Evolutionary conservation across 2,888 invertebrate species (phyloP).

Genomic region (Drosophila anceps): DNA sequence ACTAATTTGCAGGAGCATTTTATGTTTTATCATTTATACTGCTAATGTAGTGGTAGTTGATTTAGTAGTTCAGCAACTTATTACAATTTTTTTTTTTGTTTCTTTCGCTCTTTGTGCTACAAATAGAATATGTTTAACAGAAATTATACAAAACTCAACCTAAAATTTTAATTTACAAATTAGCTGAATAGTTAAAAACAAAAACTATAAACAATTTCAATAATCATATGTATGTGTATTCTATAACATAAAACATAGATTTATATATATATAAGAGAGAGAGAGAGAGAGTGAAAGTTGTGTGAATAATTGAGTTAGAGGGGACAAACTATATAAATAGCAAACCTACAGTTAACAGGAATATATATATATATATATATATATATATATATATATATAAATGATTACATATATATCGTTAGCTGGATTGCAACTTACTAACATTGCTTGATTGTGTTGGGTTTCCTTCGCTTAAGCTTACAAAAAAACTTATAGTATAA

Average conservation of each 20-base stretch:
- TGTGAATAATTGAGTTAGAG: constrained; percentile 32
- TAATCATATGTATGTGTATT: constrained; percentile 75
- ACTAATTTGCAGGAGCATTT: constrained; percentile 59
- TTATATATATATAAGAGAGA: constrained; percentile 22
- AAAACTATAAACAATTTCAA: constrained; percentile 57
- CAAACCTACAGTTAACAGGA: constrained; percentile 44
- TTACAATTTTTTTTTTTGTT: constrained; percentile 63
- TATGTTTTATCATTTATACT: constrained; percentile 17
- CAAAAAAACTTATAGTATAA: constrained; percentile 71
- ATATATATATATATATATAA: constrained; percentile 25
- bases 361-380: constrained; percentile 25
- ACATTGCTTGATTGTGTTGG: constrained; percentile 81
- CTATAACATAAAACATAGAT: constrained; percentile 57
- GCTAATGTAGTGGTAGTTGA: constrained; percentile 1
- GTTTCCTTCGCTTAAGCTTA: constrained; percentile 59
- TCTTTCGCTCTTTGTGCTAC: constrained; percentile 67
- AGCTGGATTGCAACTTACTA: constrained; percentile 68
- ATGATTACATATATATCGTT: no score
- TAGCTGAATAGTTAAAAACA: constrained; percentile 37
- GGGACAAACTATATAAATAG: constrained; percentile 23
- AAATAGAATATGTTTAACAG: constrained; percentile 58
- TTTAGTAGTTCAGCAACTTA: constrained; percentile 62
- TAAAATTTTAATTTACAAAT: constrained; percentile 27
- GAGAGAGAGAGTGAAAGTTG: constrained; percentile 22
- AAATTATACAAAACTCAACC: constrained; percentile 49